Conservation (phyloP, 2,888 invertebrate genomes). For the Tetrapedia diversipes region DNA sequence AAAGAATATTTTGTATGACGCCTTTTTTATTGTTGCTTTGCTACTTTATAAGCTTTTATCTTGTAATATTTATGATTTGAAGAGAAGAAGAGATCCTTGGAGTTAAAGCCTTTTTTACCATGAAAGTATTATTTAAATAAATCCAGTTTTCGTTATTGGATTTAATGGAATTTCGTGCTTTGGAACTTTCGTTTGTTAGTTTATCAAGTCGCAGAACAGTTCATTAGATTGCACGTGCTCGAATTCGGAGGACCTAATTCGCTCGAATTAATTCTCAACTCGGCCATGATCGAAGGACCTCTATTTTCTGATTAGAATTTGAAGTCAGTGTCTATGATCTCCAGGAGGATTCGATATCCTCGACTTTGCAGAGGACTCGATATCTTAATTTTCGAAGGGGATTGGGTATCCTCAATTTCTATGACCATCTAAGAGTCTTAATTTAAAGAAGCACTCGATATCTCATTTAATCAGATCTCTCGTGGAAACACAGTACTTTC, state of each 20-base stretch:
- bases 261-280: not conserved
- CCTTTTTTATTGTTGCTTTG: too few relatives aligned
- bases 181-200: too few relatives aligned
- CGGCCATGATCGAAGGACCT: not conserved
- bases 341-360: not conserved
- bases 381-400: not conserved
- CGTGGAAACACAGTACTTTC: not conserved
- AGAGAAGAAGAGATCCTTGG: too few relatives aligned
- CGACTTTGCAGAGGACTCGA: not conserved
- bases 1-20: too few relatives aligned
- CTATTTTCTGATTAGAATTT: not conserved
- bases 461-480: not conserved
- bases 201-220: too few relatives aligned
- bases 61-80: too few relatives aligned
- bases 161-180: too few relatives aligned
- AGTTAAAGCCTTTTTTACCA: too few relatives aligned
- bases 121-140: too few relatives aligned
- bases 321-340: not conserved
- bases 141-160: too few relatives aligned
- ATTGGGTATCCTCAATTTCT: not conserved
- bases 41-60: too few relatives aligned
- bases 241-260: not conserved
- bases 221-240: too few relatives aligned
- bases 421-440: not conserved
- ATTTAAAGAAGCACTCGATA: not conserved